Conservation (phyloP, 2,797 vertebrate genomes). For the Hoplostethus atlanticus region DNA sequence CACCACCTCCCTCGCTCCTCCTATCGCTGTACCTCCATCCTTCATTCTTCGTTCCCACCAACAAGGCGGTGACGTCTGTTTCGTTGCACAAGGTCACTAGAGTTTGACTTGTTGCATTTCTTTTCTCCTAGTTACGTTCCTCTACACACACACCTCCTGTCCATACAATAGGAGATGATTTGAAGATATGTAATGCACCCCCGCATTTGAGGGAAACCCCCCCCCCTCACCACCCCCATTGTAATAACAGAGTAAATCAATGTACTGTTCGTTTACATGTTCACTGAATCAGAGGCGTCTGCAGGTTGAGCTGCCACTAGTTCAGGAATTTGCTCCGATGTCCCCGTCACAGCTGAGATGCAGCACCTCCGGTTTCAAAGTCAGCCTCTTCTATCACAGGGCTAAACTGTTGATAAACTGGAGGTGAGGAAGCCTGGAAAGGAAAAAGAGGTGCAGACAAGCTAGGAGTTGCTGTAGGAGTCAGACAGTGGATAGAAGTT, state of each 20-base stretch:
- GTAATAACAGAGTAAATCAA: slow-evolving; percentile 48
- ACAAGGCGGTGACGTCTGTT: slow-evolving; percentile 59
- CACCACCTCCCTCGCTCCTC: slow-evolving; percentile 59
- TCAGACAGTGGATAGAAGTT: background rate
- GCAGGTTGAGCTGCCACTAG: slow-evolving; percentile 20
- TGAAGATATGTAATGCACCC: slow-evolving; percentile 40
- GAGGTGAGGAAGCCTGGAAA: background rate
- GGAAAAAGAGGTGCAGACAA: too few relatives aligned
- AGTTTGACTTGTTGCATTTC: slow-evolving; percentile 68
- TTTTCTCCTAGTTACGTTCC: slow-evolving; percentile 55
- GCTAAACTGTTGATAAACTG: background rate
- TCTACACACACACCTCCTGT: slow-evolving; percentile 47
- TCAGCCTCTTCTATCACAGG: slow-evolving; percentile 18
- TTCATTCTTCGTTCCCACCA: slow-evolving; percentile 67
- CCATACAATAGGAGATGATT: slow-evolving; percentile 54
- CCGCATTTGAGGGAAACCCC: slow-evolving; percentile 7
- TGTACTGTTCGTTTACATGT: slow-evolving; percentile 8
- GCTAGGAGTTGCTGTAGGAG: background rate
- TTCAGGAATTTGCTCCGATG: slow-evolving; percentile 21
- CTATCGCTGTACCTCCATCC: slow-evolving; percentile 40
- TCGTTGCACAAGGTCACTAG: slow-evolving; percentile 40
- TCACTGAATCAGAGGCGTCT: slow-evolving; percentile 18
- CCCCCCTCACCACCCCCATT: slow-evolving; percentile 13
- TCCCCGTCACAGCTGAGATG: slow-evolving; percentile 18
- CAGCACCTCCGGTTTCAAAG: background rate